Evolutionary conservation across 2,888 invertebrate genomes (phyloP), one percentile per base, ranked within the genome.

Genomic region (Lepas anatifera): DNA sequence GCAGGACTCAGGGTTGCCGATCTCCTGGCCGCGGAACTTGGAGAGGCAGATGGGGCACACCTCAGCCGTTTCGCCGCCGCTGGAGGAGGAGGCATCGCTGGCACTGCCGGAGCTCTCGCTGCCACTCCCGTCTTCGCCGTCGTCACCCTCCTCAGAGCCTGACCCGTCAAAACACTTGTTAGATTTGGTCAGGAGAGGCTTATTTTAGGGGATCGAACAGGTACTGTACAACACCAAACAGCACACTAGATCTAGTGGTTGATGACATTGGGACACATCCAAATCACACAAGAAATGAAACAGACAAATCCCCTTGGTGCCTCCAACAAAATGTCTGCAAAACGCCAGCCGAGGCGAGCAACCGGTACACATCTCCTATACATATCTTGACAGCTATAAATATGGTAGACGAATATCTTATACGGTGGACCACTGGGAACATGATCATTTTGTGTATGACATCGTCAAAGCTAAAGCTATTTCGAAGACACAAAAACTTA

Each of bases 21-120:
- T 84, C 80, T 91, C 87, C 80, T 94, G 92, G 43, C 84, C 83
- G 68, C 82, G 83, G 77, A 94, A 89, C 68, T 88, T 84, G 74
- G 89, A 80, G 66, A 95, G 81, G 80, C 95, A 96, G 77, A 96
- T 95, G 1, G 95, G 92, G 81, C 95, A 96, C 0, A 87, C 84
- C 74, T 89, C 84, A 63, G 87, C 88, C 76, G 89, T 88, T 67
- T 86, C 87, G 75, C 3, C n/a, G 16, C 18, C 35, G 66, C 66
- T 66, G 66, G 18, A 18, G 3, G 63, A 64, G 35, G 25, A 13
- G 8, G 67, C 69, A 4, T 68, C 69, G 68, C 70, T 70, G 10
- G 50, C 71, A 18, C 43, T 68, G 10, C 16, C 29, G 6, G 32
- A 35, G 32, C n/a, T 41, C 29, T 35, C 64, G n/a, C 68, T 68